Conservation (phyloP, 2,888 invertebrate genomes). For the Frankliniella fusca region DNA sequence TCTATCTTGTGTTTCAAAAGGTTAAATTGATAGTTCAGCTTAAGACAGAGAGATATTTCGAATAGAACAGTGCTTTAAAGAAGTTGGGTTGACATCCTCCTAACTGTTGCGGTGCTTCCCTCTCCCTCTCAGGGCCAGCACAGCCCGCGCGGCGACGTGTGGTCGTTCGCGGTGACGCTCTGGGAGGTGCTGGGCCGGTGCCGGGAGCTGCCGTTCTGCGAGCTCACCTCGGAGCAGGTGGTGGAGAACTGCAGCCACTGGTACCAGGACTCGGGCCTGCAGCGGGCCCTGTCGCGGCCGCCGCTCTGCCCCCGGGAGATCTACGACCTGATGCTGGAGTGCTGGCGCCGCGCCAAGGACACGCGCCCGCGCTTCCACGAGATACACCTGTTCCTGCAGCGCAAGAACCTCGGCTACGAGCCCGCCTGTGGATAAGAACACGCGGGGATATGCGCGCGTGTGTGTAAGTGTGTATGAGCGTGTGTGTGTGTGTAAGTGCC, state of each 20-base stretch:
- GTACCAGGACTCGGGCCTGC: slow-evolving; percentile 55
- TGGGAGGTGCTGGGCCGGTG: slow-evolving; percentile 86
- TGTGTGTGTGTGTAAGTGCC: too few relatives aligned
- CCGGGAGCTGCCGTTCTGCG: slow-evolving; percentile 72
- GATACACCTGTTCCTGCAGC: slow-evolving; percentile 75
- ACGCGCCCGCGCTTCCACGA: slow-evolving; percentile 83
- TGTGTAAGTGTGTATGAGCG: too few relatives aligned
- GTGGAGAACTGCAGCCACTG: slow-evolving; percentile 68
- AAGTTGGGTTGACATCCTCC: too few relatives aligned
- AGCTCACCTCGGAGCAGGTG: slow-evolving; percentile 79
- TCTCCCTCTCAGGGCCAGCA: slow-evolving; percentile 67
- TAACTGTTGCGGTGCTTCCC: too few relatives aligned
- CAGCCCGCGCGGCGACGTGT: slow-evolving; percentile 82
- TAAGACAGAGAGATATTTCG: too few relatives aligned
- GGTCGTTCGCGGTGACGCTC: slow-evolving; percentile 84
- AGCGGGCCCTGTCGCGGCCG: slow-evolving; percentile 60
- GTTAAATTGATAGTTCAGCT: too few relatives aligned
- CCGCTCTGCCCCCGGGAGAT: slow-evolving; percentile 79
- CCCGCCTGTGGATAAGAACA: slow-evolving; percentile 45
- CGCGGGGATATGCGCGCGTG: background rate
- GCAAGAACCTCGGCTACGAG: slow-evolving; percentile 64
- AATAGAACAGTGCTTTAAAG: too few relatives aligned
- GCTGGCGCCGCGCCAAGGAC: slow-evolving; percentile 77
- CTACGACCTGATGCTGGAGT: slow-evolving; percentile 86
- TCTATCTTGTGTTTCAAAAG: too few relatives aligned